Evolutionary conservation across 64 coral and sea anemone genomes (phyloP).

Genomic region (Cladopsammia gracilis): DNA sequence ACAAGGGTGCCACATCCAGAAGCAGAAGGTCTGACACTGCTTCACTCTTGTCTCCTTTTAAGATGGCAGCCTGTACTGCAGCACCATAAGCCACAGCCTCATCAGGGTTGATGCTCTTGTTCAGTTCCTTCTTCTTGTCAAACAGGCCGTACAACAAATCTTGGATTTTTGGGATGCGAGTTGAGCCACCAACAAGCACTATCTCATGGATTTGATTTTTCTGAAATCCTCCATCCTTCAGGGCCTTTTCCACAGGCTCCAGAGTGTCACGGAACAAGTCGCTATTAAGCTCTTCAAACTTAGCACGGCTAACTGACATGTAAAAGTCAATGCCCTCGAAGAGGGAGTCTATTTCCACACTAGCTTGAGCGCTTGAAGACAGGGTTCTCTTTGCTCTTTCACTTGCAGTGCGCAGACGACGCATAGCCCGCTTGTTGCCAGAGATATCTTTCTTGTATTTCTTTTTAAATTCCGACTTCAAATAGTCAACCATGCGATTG

Average conservation of each 20-base stretch:
- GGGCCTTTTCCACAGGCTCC: not conserved
- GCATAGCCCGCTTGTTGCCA: slow-evolving; percentile 40
- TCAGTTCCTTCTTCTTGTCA: not conserved
- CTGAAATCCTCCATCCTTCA: not conserved
- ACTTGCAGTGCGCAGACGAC: slow-evolving; percentile 66
- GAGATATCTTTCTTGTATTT: slow-evolving; percentile 74
- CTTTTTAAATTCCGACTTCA: slow-evolving; percentile 29
- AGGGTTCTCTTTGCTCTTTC: slow-evolving; percentile 74
- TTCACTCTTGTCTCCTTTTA: slow-evolving; percentile 12
- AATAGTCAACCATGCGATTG: slow-evolving; percentile 57
- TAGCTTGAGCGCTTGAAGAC: slow-evolving; percentile 59
- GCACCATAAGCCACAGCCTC: slow-evolving; percentile 49
- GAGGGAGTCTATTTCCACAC: slow-evolving; percentile 67
- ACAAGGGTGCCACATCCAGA: slow-evolving; percentile 50
- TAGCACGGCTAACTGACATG: slow-evolving; percentile 31
- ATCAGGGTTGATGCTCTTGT: slow-evolving; percentile 42
- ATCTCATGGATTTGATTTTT: not conserved
- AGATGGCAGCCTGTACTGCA: slow-evolving; percentile 27
- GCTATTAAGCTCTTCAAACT: slow-evolving; percentile 23
- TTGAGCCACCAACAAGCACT: slow-evolving; percentile 17
- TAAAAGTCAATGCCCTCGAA: slow-evolving; percentile 71
- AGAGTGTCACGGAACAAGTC: slow-evolving; percentile 2
- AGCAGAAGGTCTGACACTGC: slow-evolving; percentile 43
- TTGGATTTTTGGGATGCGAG: slow-evolving; percentile 20
- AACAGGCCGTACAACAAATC: not conserved